Base-by-base conservation (phyloP, 2,888 invertebrate genomes). In the Nipponacmea schrenckii region DNA sequence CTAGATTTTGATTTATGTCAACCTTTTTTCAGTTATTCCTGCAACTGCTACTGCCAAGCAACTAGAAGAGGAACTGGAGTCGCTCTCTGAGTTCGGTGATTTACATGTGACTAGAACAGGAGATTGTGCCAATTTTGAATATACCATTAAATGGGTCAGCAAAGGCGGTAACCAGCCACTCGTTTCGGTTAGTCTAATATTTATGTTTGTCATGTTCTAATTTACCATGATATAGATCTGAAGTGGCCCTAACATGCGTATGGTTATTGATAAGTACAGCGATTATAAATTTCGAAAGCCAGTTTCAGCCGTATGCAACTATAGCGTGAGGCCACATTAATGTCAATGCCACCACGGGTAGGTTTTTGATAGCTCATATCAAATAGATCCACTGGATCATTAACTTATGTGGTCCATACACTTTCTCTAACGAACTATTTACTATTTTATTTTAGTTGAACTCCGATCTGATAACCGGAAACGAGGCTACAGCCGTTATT, bases 41-140 rank as follows among this genome's bases (percentile, higher is more conserved):
- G 56, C 62, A 0, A 24, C 27, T 39, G 65, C 67, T 2, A 46
- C 56, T 15, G 67, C n/a, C 15, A 26, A 67, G 46, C 62, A 44
- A 15, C 39, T 67, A 17, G 68, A 63, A 2, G 74, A 69, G 27
- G 68, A 66, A 4, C 71, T 78, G 15, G 63, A 70, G n/a, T 39
- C 71, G 14, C 62, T 77, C 20, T 65, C 56, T 7, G 67, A 62
- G 0, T 64, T 71, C 7, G 74, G 75, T 7, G 73, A 73, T 44
- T 46, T 73, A 7, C 62, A 66, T 17, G 71, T 75, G 10, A 56
- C 27, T 14, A 48, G 46, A 20, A 48, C 46, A 1, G 78, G 75
- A 17, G 64, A 67, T 64, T 78, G 78, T 56, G 64, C 74, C 15
- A 75, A 72, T 48, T 75, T 75, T 66, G 69, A 75, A 12, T 73